Base-by-base conservation (phyloP, 1,140 invertebrate genomes). In the Drosophila chauvacae region DNA sequence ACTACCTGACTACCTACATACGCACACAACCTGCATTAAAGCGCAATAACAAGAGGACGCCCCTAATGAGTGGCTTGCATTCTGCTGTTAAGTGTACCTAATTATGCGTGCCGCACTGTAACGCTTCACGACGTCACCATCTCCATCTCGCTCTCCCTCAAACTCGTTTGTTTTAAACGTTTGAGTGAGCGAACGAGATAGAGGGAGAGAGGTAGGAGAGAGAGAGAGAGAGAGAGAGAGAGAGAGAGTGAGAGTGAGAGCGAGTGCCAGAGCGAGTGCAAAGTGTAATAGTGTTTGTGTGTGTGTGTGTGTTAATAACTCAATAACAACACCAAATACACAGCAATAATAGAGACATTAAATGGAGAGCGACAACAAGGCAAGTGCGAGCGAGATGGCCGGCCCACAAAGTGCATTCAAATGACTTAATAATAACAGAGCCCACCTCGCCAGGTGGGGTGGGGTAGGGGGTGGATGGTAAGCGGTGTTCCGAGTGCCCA, bases 381-480 rank as follows among this genome's bases (percentile, higher is more conserved):
- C 53, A 41, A 41, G 73, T 30, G 64, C 26, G 44, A 63, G 64
- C 30, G 59, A 64, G 66, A 47, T 28, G 35, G 42, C 30, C n/a
- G 16, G 10, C 26, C 50, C 56, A 56, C 85, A 88, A 85, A 88
- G 81, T 88, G 85, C 85, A 88, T 88, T 90, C 85, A 88, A 88
- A 90, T 90, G 85, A 88, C 85, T 88, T 88, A 88, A 88, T 88
- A 88, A 88, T 88, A 88, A 84, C 85, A 80, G 80, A 80, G 79
- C 68, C 28, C 42, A 63, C 42, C 50, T 45, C 10, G 28, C 23
- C 23, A 18, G 45, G 18, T 3, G 20, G 20, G 23, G 45, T 23
- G 20, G n/a, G 33, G 33, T 16, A 11, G 37, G n/a, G 23, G 45
- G 18, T 3, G 20, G 20, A 20, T 1, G 45, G n/a, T 2, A 39